Conservation (phyloP, 2,888 invertebrate genomes). For the Drosophila rellima region DNA sequence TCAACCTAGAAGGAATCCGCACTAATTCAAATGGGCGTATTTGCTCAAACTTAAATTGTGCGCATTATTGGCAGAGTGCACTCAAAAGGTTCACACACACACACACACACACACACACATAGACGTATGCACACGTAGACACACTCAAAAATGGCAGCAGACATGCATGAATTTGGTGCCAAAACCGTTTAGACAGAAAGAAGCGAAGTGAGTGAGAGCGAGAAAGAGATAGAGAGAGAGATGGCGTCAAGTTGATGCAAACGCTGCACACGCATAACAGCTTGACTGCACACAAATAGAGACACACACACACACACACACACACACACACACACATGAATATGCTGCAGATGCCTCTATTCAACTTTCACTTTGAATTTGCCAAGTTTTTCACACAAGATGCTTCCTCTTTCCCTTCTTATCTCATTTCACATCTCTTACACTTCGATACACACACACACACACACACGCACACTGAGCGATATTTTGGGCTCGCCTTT, state of each 20-base stretch:
- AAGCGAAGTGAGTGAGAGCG: neutral
- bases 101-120: conserved; percentile 17
- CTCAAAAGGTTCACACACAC: conserved; percentile 53
- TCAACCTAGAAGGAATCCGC: conserved; percentile 15
- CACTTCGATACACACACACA: conserved; percentile 32
- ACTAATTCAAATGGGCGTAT: conserved; percentile 52
- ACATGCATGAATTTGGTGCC: conserved; percentile 73
- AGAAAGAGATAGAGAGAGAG: conserved; percentile 3
- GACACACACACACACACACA: conserved; percentile 12
- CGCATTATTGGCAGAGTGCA: conserved; percentile 81
- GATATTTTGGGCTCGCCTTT: conserved; percentile 54
- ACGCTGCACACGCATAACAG: conserved; percentile 59
- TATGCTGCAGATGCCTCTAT: conserved; percentile 43
- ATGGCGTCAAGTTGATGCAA: conserved; percentile 62
- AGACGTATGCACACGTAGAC: neutral
- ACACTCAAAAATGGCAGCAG: conserved; percentile 46
- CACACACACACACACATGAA: conserved; percentile 12
- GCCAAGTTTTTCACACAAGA: conserved; percentile 66
- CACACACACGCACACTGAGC: conserved; percentile 1
- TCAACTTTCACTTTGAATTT: conserved; percentile 79
- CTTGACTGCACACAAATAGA: conserved; percentile 65
- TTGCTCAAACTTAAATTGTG: conserved; percentile 77
- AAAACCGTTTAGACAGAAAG: conserved; percentile 64
- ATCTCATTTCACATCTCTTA: conserved; percentile 2
- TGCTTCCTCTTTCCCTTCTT: neutral